Evolutionary conservation across 1,140 invertebrate genomes (phyloP), one percentile per base, ranked within the genome.

Genomic region (Diorhabda carinulata): DNA sequence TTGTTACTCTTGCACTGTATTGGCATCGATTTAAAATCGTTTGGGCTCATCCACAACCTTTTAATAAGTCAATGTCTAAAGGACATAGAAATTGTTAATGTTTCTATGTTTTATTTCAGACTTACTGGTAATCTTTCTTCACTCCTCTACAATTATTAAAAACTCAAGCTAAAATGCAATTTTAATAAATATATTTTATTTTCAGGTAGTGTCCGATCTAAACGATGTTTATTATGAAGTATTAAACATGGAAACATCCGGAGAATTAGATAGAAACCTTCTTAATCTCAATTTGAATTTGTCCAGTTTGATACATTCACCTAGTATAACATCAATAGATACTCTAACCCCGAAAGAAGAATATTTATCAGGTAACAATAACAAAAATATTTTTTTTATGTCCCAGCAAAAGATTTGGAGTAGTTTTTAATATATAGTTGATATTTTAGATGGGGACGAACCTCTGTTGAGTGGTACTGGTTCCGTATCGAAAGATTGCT

Each of bases 391-490:
- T 52, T 9, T 9, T 52, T 52, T 2, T 4, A 52, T 4, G n/a
- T 52, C 25, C 25, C 25, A 52, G 6, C n/a, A 8, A 52, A 52
- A 52, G 0, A 8, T n/a, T 4, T 2, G 47, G 47, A 52, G n/a
- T n/a, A 8, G n/a, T 8, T 52, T 52, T 52, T 52, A 52, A 3
- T 6, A 52, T 52, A 3, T 56, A 43, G 4, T 2, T 64, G 40
- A 61, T 58, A 57, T 68, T 64, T 42, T 77, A 89, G 92, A 94
- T 87, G 93, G 92, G 63, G 97, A 99, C 83, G 97, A 99, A 79
- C 96, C 97, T 0, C 82, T 99, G 70, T 83, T 98, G 4, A 98
- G 95, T 82, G 98, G 98, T 7, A 98, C 95, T 9, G 98, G 98
- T 0, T 88, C 93, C 78, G 97, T 99, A 2, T 96, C 94, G 3